These are phyloP conservation scores for Drosophila yakuba DNA, from an alignment of 1,140 invertebrate species.

Conservation along the genomic window DNA sequence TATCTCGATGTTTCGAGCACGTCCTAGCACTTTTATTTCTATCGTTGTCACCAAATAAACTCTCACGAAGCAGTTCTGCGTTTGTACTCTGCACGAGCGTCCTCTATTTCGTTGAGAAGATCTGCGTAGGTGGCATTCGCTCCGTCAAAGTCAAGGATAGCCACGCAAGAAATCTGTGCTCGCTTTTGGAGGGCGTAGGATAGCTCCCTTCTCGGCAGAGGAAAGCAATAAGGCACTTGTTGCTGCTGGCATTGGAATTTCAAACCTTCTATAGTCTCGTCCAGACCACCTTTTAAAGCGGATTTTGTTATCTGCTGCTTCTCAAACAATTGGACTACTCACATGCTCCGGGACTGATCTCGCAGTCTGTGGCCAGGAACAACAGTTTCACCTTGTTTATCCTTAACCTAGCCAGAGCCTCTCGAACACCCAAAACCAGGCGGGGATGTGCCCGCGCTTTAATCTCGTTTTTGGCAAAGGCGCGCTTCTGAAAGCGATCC, in stretches of 20 bases:
- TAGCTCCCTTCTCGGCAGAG: constrained; percentile 62
- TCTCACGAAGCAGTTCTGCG: constrained; percentile 47
- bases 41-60: constrained; percentile 49
- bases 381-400: constrained; percentile 87
- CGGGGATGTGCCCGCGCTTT: constrained; percentile 86
- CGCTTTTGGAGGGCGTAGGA: constrained; percentile 71
- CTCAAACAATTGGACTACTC: background rate
- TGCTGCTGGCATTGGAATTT: constrained; percentile 66
- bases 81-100: constrained; percentile 53
- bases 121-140: constrained; percentile 54
- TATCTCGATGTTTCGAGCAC: constrained; percentile 27
- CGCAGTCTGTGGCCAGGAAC: constrained; percentile 87
- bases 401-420: constrained; percentile 86
- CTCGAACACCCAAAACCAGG: constrained; percentile 87
- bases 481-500: constrained; percentile 87
- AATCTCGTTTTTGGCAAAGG: constrained; percentile 87
- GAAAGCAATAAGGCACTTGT: constrained; percentile 69
- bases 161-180: constrained; percentile 74
- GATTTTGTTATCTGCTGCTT: background rate
- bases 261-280: constrained; percentile 60
- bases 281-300: constrained; percentile 54
- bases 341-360: constrained; percentile 62
- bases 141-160: constrained; percentile 76
- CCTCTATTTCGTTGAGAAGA: constrained; percentile 53
- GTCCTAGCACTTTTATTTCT: constrained; percentile 41